Percentiles rank a stretch among this genome's conserved stretches.
These are phyloP conservation scores for Lophura nycthemera DNA, from an alignment of 2,113 vertebrate genomes.

Conservation along the genomic window DNA sequence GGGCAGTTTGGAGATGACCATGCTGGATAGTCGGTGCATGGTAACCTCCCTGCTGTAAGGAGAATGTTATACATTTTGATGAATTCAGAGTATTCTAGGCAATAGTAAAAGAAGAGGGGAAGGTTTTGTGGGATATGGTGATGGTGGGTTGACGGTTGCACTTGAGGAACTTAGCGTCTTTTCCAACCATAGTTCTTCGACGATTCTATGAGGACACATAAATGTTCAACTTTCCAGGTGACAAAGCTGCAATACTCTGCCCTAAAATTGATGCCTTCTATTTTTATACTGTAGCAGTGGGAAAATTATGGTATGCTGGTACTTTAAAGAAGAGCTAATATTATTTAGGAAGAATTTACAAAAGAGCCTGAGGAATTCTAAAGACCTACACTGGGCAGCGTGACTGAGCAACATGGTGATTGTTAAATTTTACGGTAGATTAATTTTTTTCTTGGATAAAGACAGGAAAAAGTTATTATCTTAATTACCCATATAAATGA, in stretches of 20 bases:
- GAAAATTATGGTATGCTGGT: neutral
- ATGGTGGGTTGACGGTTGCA: too few species aligned
- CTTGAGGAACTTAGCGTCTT: too few species aligned
- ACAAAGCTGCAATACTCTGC: neutral
- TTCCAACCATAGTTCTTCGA: too few species aligned
- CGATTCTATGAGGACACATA: neutral
- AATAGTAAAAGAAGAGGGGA: neutral
- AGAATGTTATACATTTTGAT: neutral
- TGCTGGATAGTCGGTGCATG: neutral
- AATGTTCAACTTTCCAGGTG: neutral
- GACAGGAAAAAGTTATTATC: neutral
- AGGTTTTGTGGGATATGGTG: too few species aligned
- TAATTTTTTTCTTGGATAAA: neutral
- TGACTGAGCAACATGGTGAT: neutral
- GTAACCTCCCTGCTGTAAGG: neutral
- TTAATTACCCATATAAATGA: neutral
- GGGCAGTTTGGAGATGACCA: accelerated
- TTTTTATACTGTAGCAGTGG: neutral
- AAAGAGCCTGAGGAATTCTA: neutral
- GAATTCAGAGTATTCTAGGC: neutral
- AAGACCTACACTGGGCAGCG: neutral
- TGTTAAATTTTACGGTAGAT: neutral
- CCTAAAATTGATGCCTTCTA: neutral
- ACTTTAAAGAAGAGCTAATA: neutral
- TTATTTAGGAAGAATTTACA: neutral